phyloP scores from a whole-genome alignment of 1,140 invertebrate genomes.

The Apis dorsata region DNA sequence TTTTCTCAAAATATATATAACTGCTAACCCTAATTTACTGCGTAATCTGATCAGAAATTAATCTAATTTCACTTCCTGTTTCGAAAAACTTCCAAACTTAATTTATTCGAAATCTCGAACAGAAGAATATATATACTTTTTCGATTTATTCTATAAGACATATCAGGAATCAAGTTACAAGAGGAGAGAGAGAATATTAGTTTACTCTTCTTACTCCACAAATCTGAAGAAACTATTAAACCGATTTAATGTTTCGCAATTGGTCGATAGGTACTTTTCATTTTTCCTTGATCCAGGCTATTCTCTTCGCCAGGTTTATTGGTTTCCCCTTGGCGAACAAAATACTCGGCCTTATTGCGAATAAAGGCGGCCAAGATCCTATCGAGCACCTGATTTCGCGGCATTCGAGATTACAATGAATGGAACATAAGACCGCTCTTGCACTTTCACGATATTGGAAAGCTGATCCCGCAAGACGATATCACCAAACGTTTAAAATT shows the following conservation, averaged over 20 bases:
- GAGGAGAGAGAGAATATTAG: not conserved
- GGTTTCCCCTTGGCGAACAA: constrained; percentile 14
- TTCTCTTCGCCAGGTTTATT: constrained; percentile 12
- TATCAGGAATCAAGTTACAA: not conserved
- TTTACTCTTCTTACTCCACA: not conserved
- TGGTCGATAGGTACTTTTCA: too few species aligned
- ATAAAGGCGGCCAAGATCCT: not conserved
- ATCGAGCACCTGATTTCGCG: constrained; percentile 35
- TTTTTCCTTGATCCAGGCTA: not conserved
- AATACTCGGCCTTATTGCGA: constrained; percentile 26
- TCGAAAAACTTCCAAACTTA: too few species aligned
- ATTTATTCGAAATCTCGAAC: too few species aligned
- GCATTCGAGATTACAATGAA: constrained; percentile 50
- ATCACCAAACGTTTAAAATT: constrained; percentile 49
- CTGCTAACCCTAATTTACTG: too few species aligned
- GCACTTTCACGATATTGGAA: constrained; percentile 48
- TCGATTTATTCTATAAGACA: not conserved
- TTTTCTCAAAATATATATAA: too few species aligned
- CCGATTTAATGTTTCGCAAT: not conserved
- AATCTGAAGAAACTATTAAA: not conserved
- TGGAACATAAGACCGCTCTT: constrained; percentile 37
- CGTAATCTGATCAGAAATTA: too few species aligned
- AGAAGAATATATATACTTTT: too few species aligned
- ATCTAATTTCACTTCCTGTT: too few species aligned
- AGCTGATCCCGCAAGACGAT: constrained; percentile 52